Evolutionary conservation across 1,140 invertebrate genomes (phyloP), one percentile per base, ranked within the genome.

Genomic region (Formica exsecta): DNA sequence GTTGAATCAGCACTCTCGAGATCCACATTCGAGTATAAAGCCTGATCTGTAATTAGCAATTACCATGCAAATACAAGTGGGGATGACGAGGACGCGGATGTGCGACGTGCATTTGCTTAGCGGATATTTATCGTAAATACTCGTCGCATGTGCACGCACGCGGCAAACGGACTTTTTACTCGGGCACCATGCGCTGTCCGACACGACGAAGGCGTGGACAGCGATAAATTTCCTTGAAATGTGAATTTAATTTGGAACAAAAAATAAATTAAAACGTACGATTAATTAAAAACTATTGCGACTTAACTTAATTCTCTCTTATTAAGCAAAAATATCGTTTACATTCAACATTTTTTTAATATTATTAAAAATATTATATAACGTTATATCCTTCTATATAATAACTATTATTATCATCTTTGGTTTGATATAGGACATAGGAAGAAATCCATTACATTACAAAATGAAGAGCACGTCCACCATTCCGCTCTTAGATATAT

Each of bases 1-100:
- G 38, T 73, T 74, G 38, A 83, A 71, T 73, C 54, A 73, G 79
- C 36, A 59, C 54, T 59, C 3, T 29, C 54, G 38, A 48, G 79
- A 73, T 83, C 62, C 68, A 22, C 66, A 22, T 25, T 70, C 66
- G 29, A 5, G 68, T 19, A 61, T 38, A 83, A 83, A 73, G 79
- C 51, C 32, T 32, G 79, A 81, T 73, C 73, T 66, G 79, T 83
- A 83, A 83, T 81, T 81, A 81, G 66, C 66, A 81, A 81, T 83
- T 83, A 83, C 68, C 59, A 83, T 83, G 68, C 79, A 83, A 83
- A 83, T 83, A 61, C 79, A 44, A 81, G 51, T 61, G 19, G 29
- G 48, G 25, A 48, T 29, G 36, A n/a, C 25, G 32, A 38, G 38
- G 13, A 32, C 38, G 51, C 54, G 29, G 38, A 61, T 68, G 48